A percentile compares a stretch with the other conserved stretches of the same genome.
Conservation (phyloP, 92 coral and sea anemone species). For the Parazoanthus darwini region DNA sequence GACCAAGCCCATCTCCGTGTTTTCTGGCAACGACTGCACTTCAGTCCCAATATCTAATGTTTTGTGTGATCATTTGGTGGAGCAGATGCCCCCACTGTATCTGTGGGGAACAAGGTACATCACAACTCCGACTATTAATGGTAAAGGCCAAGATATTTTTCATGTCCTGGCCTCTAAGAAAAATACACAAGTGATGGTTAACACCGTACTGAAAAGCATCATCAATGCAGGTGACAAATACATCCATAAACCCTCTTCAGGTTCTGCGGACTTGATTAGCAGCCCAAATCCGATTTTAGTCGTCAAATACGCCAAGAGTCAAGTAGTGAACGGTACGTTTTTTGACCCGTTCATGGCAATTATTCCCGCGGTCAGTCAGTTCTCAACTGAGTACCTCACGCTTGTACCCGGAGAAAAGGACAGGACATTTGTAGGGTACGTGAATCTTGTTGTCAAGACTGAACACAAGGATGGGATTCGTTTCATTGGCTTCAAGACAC, state of each 20-base stretch:
- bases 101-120: conserved; percentile 74
- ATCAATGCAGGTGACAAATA: conserved; percentile 60
- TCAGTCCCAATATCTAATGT: conserved; percentile 50
- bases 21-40: conserved; percentile 89
- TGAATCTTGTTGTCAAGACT: conserved; percentile 59
- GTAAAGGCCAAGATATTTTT: conserved; percentile 64
- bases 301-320: conserved; percentile 70
- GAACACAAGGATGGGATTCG: conserved; percentile 45
- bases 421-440: conserved; percentile 41
- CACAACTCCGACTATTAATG: conserved; percentile 67
- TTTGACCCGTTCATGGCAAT: conserved; percentile 77
- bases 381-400: conserved; percentile 71
- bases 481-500: conserved; percentile 34
- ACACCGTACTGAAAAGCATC: conserved; percentile 14
- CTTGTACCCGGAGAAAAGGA: conserved; percentile 48
- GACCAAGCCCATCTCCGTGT: conserved; percentile 74
- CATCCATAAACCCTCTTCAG: conserved; percentile 43
- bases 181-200: conserved; percentile 57
- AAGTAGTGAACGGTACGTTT: neutral
- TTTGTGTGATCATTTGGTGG: conserved; percentile 82
- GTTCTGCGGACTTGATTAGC: conserved; percentile 49
- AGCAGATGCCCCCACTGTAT: conserved; percentile 80
- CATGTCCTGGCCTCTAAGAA: conserved; percentile 73
- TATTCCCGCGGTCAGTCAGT: conserved; percentile 71
- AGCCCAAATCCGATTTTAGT: conserved; percentile 73